Conservation (phyloP, 2,113 vertebrate species). For the Petrocephalus zakoni region DNA sequence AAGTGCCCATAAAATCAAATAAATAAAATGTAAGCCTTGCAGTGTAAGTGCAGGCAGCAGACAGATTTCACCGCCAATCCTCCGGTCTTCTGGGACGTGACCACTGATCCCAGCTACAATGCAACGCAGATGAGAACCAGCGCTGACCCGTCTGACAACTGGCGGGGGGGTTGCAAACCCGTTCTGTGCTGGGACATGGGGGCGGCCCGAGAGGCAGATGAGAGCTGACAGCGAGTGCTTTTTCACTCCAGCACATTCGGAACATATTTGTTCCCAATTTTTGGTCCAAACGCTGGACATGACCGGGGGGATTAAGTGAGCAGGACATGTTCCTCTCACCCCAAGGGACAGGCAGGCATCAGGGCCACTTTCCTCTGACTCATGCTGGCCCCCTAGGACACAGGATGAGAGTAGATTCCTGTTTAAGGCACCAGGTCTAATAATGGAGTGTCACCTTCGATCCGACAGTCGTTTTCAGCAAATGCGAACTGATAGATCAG, state of each 20-base stretch:
- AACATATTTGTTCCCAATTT: slow-evolving; percentile 32
- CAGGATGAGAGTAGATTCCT: background rate
- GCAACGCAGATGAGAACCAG: background rate
- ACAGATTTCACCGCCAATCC: background rate
- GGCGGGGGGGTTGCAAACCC: slow-evolving; percentile 15
- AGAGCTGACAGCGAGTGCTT: slow-evolving; percentile 30
- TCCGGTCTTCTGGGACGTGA: background rate
- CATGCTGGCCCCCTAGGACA: background rate
- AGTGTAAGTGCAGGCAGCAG: background rate
- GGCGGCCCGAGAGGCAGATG: slow-evolving; percentile 24
- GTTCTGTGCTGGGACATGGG: background rate
- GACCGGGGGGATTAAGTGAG: slow-evolving; percentile 11
- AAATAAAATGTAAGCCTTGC: slow-evolving; percentile 18
- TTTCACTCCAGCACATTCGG: slow-evolving; percentile 35
- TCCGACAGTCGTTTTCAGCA: background rate
- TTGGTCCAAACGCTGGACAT: slow-evolving; percentile 16
- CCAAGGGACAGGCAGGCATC: background rate
- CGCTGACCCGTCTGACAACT: slow-evolving; percentile 31
- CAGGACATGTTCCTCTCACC: background rate
- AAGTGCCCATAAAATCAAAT: slow-evolving; percentile 7
- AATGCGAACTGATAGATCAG: background rate
- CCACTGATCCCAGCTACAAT: background rate
- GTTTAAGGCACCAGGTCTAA: background rate
- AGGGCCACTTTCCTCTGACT: background rate
- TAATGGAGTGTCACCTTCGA: background rate